Evolutionary conservation across 2,113 vertebrate genomes (phyloP).

Genomic region (Callipepla squamata): DNA sequence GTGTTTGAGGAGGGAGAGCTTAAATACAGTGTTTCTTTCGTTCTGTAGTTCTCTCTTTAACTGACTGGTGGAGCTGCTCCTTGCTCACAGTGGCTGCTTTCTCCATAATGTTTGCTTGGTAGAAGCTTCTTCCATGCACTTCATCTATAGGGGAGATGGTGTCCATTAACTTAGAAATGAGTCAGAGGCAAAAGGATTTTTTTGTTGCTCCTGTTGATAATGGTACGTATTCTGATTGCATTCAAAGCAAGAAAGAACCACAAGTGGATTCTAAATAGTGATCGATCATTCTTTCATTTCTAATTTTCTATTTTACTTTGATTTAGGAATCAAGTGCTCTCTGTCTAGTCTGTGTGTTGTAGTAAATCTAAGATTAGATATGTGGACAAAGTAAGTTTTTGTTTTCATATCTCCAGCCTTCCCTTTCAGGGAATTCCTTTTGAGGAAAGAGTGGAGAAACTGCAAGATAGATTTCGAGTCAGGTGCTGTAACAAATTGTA

Average conservation of each 20-base stretch:
- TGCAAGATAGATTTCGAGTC: background rate
- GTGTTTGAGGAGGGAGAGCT: accelerated
- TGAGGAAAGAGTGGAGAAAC: background rate
- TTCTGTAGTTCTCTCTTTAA: background rate
- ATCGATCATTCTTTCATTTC: background rate
- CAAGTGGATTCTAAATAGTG: background rate
- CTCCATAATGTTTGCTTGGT: background rate
- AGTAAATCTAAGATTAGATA: background rate
- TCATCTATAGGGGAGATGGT: background rate
- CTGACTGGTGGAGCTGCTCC: background rate
- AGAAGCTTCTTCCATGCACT: background rate
- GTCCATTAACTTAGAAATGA: background rate
- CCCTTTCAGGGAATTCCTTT: background rate
- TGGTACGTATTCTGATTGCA: background rate
- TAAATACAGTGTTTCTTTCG: background rate
- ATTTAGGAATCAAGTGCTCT: background rate
- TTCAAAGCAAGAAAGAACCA: background rate
- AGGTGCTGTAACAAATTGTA: background rate
- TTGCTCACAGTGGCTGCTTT: background rate
- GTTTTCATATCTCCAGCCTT: background rate
- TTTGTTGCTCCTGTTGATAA: background rate
- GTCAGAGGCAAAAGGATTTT: background rate
- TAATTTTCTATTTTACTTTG: background rate
- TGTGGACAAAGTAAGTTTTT: background rate
- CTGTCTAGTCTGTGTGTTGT: background rate